phyloP scores from a whole-genome alignment of 2,113 vertebrate genomes.

The Galeopterus variegatus region DNA sequence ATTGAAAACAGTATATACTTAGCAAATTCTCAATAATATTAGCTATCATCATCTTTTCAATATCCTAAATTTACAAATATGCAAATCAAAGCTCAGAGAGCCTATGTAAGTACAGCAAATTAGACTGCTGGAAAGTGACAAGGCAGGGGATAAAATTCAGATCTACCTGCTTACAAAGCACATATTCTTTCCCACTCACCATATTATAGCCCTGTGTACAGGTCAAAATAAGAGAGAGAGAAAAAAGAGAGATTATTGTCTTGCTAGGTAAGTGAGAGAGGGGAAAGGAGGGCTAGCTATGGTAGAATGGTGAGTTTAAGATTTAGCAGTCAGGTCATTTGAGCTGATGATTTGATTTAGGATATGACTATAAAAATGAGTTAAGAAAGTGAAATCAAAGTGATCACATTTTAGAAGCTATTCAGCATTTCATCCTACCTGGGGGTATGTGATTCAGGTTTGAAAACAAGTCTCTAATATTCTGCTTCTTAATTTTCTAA shows the following conservation, averaged over 20 bases:
- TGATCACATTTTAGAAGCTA: conserved; percentile 9
- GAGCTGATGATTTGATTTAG: not conserved
- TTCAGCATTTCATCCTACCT: not conserved
- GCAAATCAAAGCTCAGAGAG: not conserved
- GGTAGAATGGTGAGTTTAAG: not conserved
- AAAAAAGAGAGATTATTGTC: not conserved
- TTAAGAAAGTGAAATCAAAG: not conserved
- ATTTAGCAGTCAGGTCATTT: not conserved
- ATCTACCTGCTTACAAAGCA: not conserved
- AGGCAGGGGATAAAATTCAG: not conserved
- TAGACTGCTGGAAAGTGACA: not conserved
- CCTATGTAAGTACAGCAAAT: not conserved
- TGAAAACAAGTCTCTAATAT: not conserved
- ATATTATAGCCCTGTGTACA: not conserved
- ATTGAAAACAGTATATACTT: not conserved
- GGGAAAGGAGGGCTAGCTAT: fast-evolving
- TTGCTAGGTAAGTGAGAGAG: not conserved
- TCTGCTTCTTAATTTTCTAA: not conserved
- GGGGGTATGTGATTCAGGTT: not conserved
- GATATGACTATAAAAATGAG: not conserved
- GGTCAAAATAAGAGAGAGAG: not conserved
- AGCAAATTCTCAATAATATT: not conserved
- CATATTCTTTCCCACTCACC: not conserved
- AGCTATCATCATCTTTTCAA: not conserved
- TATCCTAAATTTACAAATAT: conserved; percentile 3